Base-by-base conservation (phyloP, 2,113 vertebrate genomes). In the Lepisosteus oculatus region DNA sequence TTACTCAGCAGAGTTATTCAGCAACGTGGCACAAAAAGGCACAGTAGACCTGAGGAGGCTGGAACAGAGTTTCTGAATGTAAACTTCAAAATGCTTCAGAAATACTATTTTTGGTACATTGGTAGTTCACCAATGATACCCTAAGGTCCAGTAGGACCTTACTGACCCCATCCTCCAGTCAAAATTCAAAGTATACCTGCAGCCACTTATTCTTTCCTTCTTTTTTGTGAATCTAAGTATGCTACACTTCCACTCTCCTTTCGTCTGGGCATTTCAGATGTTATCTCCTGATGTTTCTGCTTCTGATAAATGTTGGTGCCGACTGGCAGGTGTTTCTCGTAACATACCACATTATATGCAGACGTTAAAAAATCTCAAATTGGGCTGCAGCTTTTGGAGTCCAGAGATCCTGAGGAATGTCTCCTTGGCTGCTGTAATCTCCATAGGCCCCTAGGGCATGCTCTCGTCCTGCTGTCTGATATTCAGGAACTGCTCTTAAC, bases 111-210 rank as follows among this genome's bases (percentile, higher is more conserved):
- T 69, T 74, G 51, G 74, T 61, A 75, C 77, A 76, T 70, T 78
- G 80, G 72, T 8, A 73, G 73, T 80, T 76, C 83, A 89, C 91
- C 91, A 88, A 91, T 67, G 85, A 79, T 89, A 89, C 93, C 92
- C 84, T 91, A 85, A 77, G 87, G 83, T 93, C 90, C 90, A 89
- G 75, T 82, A 92, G 90, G 91, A 93, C 89, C 90, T 77, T 88
- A 79, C 72, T 78, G 62, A 65, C 85, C 79, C 59, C 61, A 77
- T 76, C 73, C 57, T 8, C 43, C 44, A 47, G 11, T 9, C 44
- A 44, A 3, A 6, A 3, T 42, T 69, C 43, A 14, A 3, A n/a
- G 14, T 6, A 51, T 64, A 64, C 62, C 62, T 64, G 62, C 13
- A 41, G 43, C 17, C 29, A 51, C 3, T 62, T 43, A 6, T 14